Evolutionary conservation across 2,888 invertebrate genomes (phyloP).

Genomic region (Stenichneumon culpator): DNA sequence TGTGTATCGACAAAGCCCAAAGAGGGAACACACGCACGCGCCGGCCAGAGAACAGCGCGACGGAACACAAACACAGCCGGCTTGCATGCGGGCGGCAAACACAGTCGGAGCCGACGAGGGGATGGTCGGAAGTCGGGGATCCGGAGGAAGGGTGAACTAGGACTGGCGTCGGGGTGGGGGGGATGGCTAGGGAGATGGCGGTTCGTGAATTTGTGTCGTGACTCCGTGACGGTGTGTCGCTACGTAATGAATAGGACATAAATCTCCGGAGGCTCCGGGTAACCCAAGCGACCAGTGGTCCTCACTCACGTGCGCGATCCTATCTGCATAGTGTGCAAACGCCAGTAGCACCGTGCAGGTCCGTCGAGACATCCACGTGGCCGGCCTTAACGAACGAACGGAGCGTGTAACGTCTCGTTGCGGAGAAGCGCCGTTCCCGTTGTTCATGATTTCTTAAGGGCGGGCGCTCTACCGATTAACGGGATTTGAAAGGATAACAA

Average conservation of each 20-base stretch:
- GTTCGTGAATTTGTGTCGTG: conserved; percentile 76
- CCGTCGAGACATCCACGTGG: conserved; percentile 40
- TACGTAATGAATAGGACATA: conserved; percentile 82
- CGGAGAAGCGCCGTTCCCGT: not conserved
- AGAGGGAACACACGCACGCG: conserved; percentile 51
- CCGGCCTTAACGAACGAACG: conserved; percentile 5
- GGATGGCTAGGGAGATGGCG: conserved; percentile 35
- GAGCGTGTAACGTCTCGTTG: not conserved
- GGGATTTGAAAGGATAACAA: not conserved
- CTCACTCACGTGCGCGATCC: conserved; percentile 62
- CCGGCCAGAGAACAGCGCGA: conserved; percentile 32
- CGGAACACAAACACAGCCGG: conserved; percentile 44
- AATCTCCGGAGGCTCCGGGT: conserved; percentile 78
- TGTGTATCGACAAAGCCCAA: conserved; percentile 14
- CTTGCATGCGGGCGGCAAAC: conserved; percentile 26
- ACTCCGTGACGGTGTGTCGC: conserved; percentile 68
- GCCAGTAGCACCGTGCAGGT: conserved; percentile 47
- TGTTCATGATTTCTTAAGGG: not conserved
- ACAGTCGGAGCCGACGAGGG: not conserved
- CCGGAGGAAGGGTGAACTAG: conserved; percentile 28
- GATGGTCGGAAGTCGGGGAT: conserved; percentile 21
- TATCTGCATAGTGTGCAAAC: conserved; percentile 15
- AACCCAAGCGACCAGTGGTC: conserved; percentile 65
- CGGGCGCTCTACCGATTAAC: not conserved
- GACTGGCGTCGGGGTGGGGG: not conserved